Percentiles rank a stretch among this genome's conserved stretches.
phyloP scores from a whole-genome alignment of 2,113 vertebrate genomes.

The Sterrhoptilus dennistouni region DNA sequence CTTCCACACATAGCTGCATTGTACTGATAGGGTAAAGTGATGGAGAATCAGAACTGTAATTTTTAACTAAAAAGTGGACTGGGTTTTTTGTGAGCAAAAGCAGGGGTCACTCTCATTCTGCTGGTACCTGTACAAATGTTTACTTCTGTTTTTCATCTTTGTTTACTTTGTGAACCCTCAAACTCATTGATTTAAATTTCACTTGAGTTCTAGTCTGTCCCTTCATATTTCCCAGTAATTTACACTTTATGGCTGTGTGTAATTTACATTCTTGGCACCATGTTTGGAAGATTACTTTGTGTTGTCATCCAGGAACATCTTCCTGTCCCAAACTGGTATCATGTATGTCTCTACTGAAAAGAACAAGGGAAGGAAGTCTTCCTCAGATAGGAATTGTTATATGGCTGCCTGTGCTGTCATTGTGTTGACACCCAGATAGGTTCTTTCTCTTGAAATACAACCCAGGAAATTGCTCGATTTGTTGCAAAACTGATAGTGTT shows the following conservation, averaged over 20 bases:
- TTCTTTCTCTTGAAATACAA: not conserved
- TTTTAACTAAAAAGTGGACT: not conserved
- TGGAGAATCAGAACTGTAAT: not conserved
- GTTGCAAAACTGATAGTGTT: not conserved
- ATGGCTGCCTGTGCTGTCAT: not conserved
- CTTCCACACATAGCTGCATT: not conserved
- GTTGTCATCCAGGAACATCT: slow-evolving; percentile 34
- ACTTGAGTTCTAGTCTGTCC: not conserved
- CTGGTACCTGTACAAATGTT: slow-evolving; percentile 37
- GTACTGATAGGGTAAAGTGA: not conserved
- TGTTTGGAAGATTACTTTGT: slow-evolving; percentile 45
- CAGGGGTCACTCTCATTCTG: not conserved
- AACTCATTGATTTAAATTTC: slow-evolving; percentile 56
- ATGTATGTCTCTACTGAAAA: not conserved
- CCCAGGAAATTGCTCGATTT: not conserved
- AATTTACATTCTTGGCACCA: not conserved
- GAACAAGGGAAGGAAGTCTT: not conserved
- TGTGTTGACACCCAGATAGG: not conserved
- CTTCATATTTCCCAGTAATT: slow-evolving; percentile 52
- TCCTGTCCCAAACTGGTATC: slow-evolving; percentile 1
- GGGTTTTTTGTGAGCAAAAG: not conserved
- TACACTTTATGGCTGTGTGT: not conserved
- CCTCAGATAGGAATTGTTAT: not conserved
- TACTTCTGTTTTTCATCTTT: slow-evolving; percentile 41
- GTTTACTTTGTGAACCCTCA: slow-evolving; percentile 31